Conservation (phyloP, 2,797 vertebrate species). For the Neopelma chrysocephalum region DNA sequence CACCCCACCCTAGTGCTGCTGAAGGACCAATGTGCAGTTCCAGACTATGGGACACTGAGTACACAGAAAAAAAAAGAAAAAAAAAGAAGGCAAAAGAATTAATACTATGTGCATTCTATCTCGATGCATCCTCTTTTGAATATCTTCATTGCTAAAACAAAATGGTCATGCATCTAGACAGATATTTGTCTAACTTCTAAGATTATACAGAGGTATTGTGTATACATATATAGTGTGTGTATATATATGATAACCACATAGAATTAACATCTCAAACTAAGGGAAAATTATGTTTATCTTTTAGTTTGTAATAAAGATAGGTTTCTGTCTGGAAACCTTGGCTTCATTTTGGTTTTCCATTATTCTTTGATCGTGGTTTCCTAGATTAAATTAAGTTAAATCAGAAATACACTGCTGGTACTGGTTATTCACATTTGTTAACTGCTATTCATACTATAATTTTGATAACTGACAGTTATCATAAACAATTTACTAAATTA, state of each 20-base stretch:
- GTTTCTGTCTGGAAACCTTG: not conserved
- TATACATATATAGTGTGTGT: not conserved
- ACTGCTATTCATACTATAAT: not conserved
- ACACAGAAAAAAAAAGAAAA: not conserved
- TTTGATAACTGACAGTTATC: not conserved
- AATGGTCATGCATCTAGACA: not conserved
- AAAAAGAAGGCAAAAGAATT: not conserved
- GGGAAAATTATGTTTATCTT: not conserved
- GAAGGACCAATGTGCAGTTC: not conserved
- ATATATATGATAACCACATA: not conserved
- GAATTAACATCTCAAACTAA: not conserved
- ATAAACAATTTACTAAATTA: not conserved
- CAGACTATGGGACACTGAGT: not conserved
- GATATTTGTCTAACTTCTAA: not conserved
- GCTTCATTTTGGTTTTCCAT: not conserved
- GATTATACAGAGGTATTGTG: not conserved
- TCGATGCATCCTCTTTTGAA: not conserved
- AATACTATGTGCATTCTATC: not conserved
- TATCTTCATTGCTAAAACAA: not conserved
- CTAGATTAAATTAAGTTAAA: not conserved
- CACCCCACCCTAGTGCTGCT: rapidly evolving
- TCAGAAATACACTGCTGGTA: not conserved
- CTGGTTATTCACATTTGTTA: not conserved
- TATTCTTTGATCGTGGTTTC: not conserved
- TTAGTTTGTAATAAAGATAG: not conserved